Base-by-base conservation (phyloP, 1,140 invertebrate species). In the Ylistrum balloti region DNA sequence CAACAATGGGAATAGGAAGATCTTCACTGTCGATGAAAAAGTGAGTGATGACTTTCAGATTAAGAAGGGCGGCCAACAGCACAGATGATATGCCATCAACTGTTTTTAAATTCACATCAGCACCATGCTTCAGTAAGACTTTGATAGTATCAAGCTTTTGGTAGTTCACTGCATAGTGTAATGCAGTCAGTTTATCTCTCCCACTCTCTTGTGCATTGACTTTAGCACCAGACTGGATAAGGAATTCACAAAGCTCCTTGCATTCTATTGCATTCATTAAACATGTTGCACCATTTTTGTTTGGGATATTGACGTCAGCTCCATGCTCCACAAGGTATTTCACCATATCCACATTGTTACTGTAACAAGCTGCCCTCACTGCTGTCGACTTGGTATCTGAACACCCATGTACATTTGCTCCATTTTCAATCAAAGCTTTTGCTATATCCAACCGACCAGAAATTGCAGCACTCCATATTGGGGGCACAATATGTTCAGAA, bases 341-440 rank as follows among this genome's bases (percentile, higher is more conserved):
- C 0, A 91, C 91, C 45, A 91, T 88, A 13, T 89, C 11, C 22
- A 88, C 33, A 74, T 91, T 74, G 33, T 87, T 86, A 3, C 35
- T 86, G 41, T 86, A 91, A 38, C 91, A 90, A 13, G 91, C 89
- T 20, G 85, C 85, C 41, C 89, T 33, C 22, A 91, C 87, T 0
- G 91, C 87, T 10, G 91, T 88, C 7, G 91, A 91, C 22, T 90
- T 45, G n/a, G 87, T 87, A 86, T 91, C 45, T 1, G 91, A 91
- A 22, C 33, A 86, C 17, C 89, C 89, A 85, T 91, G 89, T 34
- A 91, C 85, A 38, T 90, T 38, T 13, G 91, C 91, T 35, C 91
- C 91, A 33, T 91, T 87, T 10, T 86, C 87, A n/a, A 91, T 33
- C 10, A 91, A 35, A 11, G 74, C 34, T 74, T 33, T 86, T 5